Evolutionary conservation across 2,113 vertebrate genomes (phyloP).

Genomic region (Leucopsar rothschildi): DNA sequence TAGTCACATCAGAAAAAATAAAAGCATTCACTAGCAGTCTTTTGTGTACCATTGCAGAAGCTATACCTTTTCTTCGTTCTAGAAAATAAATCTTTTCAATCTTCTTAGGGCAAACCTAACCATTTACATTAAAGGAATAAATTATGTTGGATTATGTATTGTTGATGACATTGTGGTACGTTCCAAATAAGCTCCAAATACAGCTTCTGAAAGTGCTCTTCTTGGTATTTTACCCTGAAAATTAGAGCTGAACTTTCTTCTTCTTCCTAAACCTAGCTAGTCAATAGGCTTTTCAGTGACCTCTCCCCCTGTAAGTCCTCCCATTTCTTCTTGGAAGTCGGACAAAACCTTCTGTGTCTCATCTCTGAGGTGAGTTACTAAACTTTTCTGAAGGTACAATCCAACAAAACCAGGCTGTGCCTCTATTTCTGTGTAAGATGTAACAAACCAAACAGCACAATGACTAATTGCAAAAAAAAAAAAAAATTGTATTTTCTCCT

Average conservation of each 20-base stretch:
- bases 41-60: not conserved
- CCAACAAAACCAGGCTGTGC: not conserved
- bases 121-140: not conserved
- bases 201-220: not conserved
- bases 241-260: not conserved
- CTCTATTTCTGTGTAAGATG: not conserved
- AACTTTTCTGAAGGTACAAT: not conserved
- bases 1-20: not conserved
- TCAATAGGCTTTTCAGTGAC: not conserved
- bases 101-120: not conserved
- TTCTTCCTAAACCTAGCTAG: not conserved
- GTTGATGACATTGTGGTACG: not conserved
- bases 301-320: not conserved
- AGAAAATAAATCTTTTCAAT: not conserved
- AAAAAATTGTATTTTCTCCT: not conserved
- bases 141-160: not conserved
- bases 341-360: not conserved
- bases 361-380: not conserved
- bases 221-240: not conserved
- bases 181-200: not conserved
- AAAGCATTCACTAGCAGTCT: not conserved
- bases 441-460: not conserved
- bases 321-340: not conserved
- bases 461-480: not conserved
- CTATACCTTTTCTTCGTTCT: not conserved